phyloP scores from a whole-genome alignment of 2,113 vertebrate species.

The Pleuronectes platessa region DNA sequence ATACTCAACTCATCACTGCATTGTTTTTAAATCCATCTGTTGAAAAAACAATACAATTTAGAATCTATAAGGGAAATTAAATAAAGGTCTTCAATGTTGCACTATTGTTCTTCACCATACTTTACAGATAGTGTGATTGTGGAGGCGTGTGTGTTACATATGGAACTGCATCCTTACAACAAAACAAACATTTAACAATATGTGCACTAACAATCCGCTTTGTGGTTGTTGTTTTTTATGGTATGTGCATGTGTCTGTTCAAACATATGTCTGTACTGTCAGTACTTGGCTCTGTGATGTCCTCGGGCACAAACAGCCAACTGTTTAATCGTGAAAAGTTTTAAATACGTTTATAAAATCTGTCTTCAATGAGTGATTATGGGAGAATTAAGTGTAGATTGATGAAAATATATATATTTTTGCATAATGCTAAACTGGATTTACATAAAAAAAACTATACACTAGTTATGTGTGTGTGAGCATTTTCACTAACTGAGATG shows the following conservation, averaged over 20 bases:
- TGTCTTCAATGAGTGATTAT: too few relatives aligned
- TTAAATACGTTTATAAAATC: too few relatives aligned
- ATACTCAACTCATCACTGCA: neutral
- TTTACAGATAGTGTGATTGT: neutral
- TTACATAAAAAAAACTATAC: neutral
- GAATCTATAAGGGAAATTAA: neutral
- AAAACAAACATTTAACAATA: neutral
- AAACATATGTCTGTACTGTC: neutral
- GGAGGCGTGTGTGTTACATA: neutral
- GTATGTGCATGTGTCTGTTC: neutral
- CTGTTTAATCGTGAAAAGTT: too few relatives aligned
- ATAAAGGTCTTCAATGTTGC: neutral
- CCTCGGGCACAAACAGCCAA: slow-evolving; percentile 4
- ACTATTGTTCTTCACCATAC: neutral
- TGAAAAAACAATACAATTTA: neutral
- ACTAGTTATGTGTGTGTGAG: neutral
- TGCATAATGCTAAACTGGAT: neutral
- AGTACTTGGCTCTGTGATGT: slow-evolving; percentile 13
- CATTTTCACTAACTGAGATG: slow-evolving; percentile 39
- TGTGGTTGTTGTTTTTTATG: neutral
- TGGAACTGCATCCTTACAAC: neutral
- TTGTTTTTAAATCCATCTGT: neutral
- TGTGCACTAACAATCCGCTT: neutral
- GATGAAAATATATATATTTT: too few relatives aligned
- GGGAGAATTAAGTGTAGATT: too few relatives aligned